Evolutionary conservation across 1,140 invertebrate genomes (phyloP), one percentile per base, ranked within the genome.

Genomic region (Tetramorium simillimum): DNA sequence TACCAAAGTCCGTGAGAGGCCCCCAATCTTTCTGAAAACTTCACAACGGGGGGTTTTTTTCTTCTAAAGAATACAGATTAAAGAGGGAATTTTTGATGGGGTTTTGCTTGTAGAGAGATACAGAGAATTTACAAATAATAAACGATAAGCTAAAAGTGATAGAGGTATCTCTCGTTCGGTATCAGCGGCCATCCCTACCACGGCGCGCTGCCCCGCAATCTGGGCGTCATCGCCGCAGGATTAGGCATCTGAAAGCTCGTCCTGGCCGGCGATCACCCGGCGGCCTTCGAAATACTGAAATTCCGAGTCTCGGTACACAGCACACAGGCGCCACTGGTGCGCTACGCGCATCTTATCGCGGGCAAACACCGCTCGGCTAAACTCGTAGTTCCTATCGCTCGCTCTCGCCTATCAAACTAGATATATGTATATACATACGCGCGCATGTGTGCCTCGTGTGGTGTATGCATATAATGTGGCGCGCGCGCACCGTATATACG

Each of bases 311-410:
- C 37, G 33, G 21, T 37, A 62, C 37, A 60, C 72, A 49, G 56
- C 56, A 86, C 53, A 33, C 53, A 88, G 80, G 86, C 89, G 89
- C 89, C 89, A 88, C 49, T 85, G 58, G 72, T 24, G 33, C 24
- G 46, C 16, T 60, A 37, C 62, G 43, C 40, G 37, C 75, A 63
- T 89, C 85, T 75, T 90, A 90, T 90, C 88, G 60, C 88, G 53
- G 53, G 56, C 84, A 86, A 91, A 91, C 78, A 87, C 53, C 53
- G 86, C 72, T 90, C 67, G 77, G 58, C 67, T 75, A 86, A 90
- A 86, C 72, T 85, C 75, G 87, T 76, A 65, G 46, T 80, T 75
- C 60, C 56, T 85, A 84, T 86, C 78, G 33, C 56, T 62, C 56
- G 12, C 56, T 56, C 69, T 87, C 58, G 49, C 56, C 86, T 85